A percentile compares a stretch with the other conserved stretches of the same genome.
Evolutionary conservation across 2,888 invertebrate genomes (phyloP).

Genomic region (Agrotis ipsilon): DNA sequence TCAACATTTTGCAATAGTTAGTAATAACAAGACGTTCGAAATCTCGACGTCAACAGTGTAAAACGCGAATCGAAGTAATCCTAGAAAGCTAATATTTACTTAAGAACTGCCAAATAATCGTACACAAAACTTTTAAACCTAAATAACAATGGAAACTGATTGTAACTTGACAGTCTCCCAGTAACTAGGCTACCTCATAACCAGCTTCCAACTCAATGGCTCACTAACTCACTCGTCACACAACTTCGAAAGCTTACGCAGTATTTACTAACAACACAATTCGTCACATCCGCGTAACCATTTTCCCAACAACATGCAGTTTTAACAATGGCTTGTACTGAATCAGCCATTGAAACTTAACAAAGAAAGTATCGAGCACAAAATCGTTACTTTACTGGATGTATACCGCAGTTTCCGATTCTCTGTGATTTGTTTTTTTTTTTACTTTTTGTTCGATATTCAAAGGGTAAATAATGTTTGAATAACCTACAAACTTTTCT

Average conservation of each 20-base stretch:
- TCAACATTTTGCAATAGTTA: too few species aligned
- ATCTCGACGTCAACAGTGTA: too few species aligned
- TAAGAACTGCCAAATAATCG: background rate
- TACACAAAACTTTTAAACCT: background rate
- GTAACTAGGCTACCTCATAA: constrained; percentile 19
- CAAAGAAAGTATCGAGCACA: constrained; percentile 49
- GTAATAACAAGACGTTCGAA: too few species aligned
- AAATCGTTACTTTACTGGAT: constrained; percentile 48
- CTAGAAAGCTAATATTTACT: background rate
- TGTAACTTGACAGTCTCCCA: background rate
- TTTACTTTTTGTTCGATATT: background rate
- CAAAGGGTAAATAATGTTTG: background rate
- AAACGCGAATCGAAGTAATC: background rate
- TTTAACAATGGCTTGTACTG: constrained; percentile 51
- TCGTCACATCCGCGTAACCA: constrained; percentile 36
- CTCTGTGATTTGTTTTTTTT: background rate
- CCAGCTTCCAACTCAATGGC: constrained; percentile 8
- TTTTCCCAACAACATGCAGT: constrained; percentile 44
- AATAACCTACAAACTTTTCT: background rate
- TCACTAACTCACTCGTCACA: constrained; percentile 17
- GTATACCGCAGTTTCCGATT: background rate
- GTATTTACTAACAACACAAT: constrained; percentile 34
- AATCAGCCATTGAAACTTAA: constrained; percentile 49
- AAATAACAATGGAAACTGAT: too few species aligned
- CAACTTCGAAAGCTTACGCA: constrained; percentile 34